phyloP scores from a whole-genome alignment of 2,888 invertebrate genomes.

The Pecten maximus region DNA sequence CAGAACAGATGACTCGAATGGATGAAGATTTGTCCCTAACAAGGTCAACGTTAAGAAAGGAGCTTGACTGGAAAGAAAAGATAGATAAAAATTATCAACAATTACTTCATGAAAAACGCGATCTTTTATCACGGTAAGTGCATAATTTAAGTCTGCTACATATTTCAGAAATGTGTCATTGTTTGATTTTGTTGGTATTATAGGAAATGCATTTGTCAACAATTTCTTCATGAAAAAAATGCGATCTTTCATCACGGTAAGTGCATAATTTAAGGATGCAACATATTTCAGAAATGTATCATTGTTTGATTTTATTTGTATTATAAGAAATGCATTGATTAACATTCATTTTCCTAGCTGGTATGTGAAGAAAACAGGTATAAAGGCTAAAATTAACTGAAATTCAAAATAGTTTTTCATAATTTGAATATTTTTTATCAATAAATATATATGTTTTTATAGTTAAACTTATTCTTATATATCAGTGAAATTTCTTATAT shows the following conservation, averaged over 20 bases:
- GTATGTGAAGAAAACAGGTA: too few relatives aligned
- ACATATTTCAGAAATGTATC: background rate
- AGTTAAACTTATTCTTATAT: too few relatives aligned
- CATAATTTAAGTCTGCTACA: background rate
- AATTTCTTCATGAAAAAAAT: constrained; percentile 74
- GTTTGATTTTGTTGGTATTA: too few relatives aligned
- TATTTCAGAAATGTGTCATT: background rate
- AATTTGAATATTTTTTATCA: too few relatives aligned
- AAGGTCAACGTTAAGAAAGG: constrained; percentile 71
- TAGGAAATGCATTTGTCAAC: constrained; percentile 65
- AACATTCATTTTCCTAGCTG: too few relatives aligned
- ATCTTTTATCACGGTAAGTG: constrained; percentile 79
- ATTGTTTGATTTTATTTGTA: too few relatives aligned
- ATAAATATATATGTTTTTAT: too few relatives aligned
- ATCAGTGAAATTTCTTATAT: too few relatives aligned
- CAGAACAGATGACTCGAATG: constrained; percentile 73
- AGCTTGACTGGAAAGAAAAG: constrained; percentile 77
- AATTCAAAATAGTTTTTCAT: too few relatives aligned
- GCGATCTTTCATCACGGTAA: constrained; percentile 79
- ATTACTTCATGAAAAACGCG: constrained; percentile 75
- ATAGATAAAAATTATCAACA: constrained; percentile 77
- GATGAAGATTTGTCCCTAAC: constrained; percentile 75
- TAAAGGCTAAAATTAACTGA: too few relatives aligned
- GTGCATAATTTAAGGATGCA: constrained; percentile 48
- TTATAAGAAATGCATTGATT: constrained; percentile 60